Evolutionary conservation across 2,888 invertebrate species (phyloP).

Genomic region (Acleris emargana): DNA sequence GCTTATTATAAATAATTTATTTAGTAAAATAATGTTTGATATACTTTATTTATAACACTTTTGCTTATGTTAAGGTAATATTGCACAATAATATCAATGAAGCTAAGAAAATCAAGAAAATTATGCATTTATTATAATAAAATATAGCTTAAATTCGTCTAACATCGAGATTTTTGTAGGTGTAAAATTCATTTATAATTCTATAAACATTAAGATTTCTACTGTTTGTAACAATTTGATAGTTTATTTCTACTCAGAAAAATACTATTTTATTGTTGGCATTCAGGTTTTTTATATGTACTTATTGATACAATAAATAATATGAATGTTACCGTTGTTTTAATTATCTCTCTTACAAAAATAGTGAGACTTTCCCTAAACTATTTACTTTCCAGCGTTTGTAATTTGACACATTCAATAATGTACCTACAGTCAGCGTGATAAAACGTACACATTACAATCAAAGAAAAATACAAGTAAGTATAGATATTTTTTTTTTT

Average conservation of each 20-base stretch:
- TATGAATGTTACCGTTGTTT: no score
- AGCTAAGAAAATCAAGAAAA: not conserved
- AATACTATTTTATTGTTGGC: not conserved
- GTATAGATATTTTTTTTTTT: no score
- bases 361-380: no score
- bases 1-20: not conserved
- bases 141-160: not conserved
- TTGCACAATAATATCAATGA: not conserved
- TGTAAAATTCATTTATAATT: not conserved
- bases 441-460: no score
- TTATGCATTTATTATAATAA: not conserved
- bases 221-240: constrained; percentile 1
- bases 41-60: not conserved
- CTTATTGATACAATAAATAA: not conserved
- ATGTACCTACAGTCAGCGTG: no score
- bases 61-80: not conserved
- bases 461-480: no score
- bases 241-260: constrained; percentile 1
- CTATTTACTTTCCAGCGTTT: no score
- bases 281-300: not conserved
- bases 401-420: no score
- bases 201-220: not conserved
- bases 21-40: not conserved
- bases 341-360: no score
- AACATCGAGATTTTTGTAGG: not conserved